Evolutionary conservation across 2,888 invertebrate genomes (phyloP), one percentile per base, ranked within the genome.

Genomic region (Caenorhabditis auriculariae): DNA sequence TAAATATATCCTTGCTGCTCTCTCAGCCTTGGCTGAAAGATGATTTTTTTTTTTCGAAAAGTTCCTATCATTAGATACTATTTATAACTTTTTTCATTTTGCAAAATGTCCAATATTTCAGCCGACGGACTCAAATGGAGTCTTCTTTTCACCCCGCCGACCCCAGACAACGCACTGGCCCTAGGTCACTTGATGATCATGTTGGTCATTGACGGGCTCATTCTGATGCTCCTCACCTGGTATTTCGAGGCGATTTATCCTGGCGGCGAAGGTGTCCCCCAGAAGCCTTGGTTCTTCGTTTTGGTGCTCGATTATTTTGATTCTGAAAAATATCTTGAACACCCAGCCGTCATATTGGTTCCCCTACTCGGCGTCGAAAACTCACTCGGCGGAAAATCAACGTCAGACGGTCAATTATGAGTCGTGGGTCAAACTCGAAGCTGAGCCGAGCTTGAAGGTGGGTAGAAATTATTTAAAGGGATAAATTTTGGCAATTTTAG

Each of bases 211-310:
- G 75, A 75, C 53, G 75, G 72, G 6, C 3, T 75, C 12, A 66
- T 91, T 0, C 91, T 91, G 78, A 86, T 90, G 81, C 55, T 88
- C 2, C 82, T 92, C 35, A 88, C 93, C 0, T 84, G 92, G 69
- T 94, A 93, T 81, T 83, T 93, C 27, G 93, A 93, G 82, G 89
- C 89, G 68, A 87, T 94, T 9, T 86, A 88, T 62, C 93, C 93
- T 0, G 66, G 69, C 32, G 89, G 89, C 15, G 91, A 87, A 82
- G 93, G 93, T 3, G 88, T 93, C 0, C 88, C 90, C 0, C 76
- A 76, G 44, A 87, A 88, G 61, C 88, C 88, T 26, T 92, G 90
- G 88, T 93, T 91, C 79, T 87, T 88, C n/a, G 37, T 61, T 0
- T n/a, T 55, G 54, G 63, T 63, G n/a, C n/a, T n/a, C n/a, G n/a